Conservation (phyloP, 2,113 vertebrate genomes). For the Felis chaus region DNA sequence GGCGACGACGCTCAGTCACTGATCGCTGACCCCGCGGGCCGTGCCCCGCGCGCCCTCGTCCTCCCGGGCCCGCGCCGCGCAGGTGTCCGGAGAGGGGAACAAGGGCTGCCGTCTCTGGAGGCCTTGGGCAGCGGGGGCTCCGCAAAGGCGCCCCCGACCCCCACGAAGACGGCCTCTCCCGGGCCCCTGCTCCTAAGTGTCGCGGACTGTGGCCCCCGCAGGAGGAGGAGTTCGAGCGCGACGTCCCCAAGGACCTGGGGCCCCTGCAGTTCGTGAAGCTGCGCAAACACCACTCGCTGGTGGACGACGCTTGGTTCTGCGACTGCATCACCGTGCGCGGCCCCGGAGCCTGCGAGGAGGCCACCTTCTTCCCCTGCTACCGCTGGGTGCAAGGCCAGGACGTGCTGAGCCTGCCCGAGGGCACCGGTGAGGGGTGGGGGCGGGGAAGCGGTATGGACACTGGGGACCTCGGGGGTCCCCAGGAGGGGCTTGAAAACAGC, state of each 20-base stretch:
- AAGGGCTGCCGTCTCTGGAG: background rate
- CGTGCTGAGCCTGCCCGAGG: conserved; percentile 84
- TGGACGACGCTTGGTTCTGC: conserved; percentile 92
- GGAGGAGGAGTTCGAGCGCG: conserved; percentile 86
- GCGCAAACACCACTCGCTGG: conserved; percentile 86
- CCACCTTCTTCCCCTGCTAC: conserved; percentile 89
- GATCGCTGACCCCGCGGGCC: background rate
- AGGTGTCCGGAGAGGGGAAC: background rate
- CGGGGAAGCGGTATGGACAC: no score
- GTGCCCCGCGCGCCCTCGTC: background rate
- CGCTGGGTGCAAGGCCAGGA: conserved; percentile 86
- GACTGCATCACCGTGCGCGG: conserved; percentile 81
- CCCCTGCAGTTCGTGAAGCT: conserved; percentile 85
- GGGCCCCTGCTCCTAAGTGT: background rate
- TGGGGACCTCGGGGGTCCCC: no score
- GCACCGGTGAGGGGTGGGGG: conserved; percentile 81
- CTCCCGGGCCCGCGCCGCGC: background rate
- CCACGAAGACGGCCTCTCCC: background rate
- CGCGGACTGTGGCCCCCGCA: conserved; percentile 43
- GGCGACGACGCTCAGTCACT: background rate
- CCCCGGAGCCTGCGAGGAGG: conserved; percentile 59
- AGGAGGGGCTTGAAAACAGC: background rate
- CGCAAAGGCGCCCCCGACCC: background rate
- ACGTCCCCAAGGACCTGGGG: conserved; percentile 80
- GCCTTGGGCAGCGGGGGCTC: background rate